Conservation (phyloP, 2,113 vertebrate species). For the Australoheros scitulus region DNA sequence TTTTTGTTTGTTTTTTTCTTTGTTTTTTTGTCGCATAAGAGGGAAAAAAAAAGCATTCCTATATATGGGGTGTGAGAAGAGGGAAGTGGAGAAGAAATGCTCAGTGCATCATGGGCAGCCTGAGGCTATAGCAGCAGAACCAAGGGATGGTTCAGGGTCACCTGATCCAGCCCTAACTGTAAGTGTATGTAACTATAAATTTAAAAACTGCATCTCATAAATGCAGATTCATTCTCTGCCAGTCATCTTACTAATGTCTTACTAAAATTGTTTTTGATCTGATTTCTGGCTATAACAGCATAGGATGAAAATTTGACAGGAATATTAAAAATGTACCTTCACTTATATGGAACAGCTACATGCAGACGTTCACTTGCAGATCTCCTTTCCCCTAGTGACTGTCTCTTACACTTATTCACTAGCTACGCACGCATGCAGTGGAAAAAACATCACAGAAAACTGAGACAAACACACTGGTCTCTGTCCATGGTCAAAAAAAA, state of each 20-base stretch:
- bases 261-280: background rate
- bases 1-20: no score
- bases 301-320: background rate
- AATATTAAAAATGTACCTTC: background rate
- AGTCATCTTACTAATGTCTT: background rate
- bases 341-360: background rate
- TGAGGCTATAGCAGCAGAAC: no score
- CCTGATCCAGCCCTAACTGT: no score
- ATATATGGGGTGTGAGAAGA: no score
- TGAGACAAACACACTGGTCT: background rate
- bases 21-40: no score
- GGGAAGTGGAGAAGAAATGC: no score
- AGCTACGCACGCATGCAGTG: background rate
- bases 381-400: background rate
- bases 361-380: background rate
- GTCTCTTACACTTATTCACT: background rate
- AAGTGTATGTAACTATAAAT: no score
- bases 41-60: no score
- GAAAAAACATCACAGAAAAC: background rate
- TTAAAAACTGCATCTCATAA: no score
- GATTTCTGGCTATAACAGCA: background rate
- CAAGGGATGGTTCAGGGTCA: no score
- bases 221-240: background rate
- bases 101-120: no score
- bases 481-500: background rate